Evolutionary conservation across 2,113 vertebrate species (phyloP).

Genomic region (Hippocampus guttulatus): DNA sequence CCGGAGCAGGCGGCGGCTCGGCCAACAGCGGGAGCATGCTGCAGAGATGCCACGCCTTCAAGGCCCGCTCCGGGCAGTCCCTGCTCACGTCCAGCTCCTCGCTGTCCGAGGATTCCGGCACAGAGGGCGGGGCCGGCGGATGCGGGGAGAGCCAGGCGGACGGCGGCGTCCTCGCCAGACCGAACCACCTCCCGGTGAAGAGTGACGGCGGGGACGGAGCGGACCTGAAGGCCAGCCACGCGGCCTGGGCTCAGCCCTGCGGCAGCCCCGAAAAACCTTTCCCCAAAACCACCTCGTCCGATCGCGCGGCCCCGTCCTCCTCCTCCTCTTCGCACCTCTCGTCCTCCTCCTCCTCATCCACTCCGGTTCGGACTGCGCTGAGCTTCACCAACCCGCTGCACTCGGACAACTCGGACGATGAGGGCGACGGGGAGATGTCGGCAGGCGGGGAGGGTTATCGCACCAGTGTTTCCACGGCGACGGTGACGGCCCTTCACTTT

Average conservation of each 20-base stretch:
- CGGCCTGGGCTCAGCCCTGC: constrained; percentile 63
- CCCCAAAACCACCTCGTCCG: constrained; percentile 57
- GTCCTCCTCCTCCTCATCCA: constrained; percentile 51
- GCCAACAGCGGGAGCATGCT: constrained; percentile 58
- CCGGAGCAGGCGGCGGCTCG: constrained; percentile 14
- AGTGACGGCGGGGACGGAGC: constrained; percentile 39
- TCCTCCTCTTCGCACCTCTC: constrained; percentile 56
- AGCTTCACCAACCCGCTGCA: constrained; percentile 96
- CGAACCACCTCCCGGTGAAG: constrained; percentile 83
- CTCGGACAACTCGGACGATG: constrained; percentile 88
- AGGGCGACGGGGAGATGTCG: constrained; percentile 74
- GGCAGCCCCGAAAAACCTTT: constrained; percentile 67
- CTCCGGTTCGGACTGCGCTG: constrained; percentile 76
- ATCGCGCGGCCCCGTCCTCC: constrained; percentile 49
- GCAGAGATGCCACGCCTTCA: constrained; percentile 84
- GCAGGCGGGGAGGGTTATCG: constrained; percentile 27
- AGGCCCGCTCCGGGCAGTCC: constrained; percentile 72
- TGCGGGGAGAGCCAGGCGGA: constrained; percentile 50
- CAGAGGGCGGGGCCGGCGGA: constrained; percentile 56
- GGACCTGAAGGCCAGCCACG: constrained; percentile 72
- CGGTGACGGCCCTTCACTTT: constrained; percentile 72
- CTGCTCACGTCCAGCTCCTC: constrained; percentile 67
- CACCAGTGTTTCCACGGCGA: constrained; percentile 79
- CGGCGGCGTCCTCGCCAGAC: constrained; percentile 72
- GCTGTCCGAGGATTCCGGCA: constrained; percentile 76